Conservation (phyloP, 2,797 vertebrate species). For the Tinamus major region DNA sequence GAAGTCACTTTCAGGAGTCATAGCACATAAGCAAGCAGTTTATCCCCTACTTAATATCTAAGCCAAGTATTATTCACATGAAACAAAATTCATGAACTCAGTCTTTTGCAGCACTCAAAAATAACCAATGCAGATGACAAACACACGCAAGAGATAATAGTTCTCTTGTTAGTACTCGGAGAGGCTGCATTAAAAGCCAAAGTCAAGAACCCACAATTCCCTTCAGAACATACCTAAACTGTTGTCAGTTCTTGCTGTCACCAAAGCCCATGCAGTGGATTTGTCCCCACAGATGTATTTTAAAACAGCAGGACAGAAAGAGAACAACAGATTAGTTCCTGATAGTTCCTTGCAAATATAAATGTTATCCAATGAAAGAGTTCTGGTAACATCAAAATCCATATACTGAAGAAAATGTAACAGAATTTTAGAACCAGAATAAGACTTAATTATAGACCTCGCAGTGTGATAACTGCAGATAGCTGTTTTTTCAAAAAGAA, state of each 20-base stretch:
- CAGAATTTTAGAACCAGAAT: neutral
- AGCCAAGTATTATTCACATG: neutral
- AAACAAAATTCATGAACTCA: neutral
- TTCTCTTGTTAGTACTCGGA: slow-evolving; percentile 27
- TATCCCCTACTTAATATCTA: slow-evolving; percentile 2
- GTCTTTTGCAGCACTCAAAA: neutral
- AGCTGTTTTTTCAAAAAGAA: neutral
- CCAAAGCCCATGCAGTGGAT: slow-evolving; percentile 65
- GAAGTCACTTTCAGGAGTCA: neutral
- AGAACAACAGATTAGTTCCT: slow-evolving; percentile 68
- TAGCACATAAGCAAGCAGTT: neutral
- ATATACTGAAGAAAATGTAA: neutral
- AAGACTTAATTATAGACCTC: slow-evolving; percentile 6
- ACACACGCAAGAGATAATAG: neutral
- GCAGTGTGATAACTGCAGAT: neutral
- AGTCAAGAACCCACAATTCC: slow-evolving; percentile 56
- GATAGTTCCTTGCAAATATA: slow-evolving; percentile 58
- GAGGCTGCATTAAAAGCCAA: slow-evolving; percentile 59
- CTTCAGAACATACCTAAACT: slow-evolving; percentile 64
- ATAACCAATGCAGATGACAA: slow-evolving; percentile 1
- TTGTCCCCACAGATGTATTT: slow-evolving; percentile 63
- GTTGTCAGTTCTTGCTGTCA: slow-evolving; percentile 66
- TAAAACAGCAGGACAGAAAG: slow-evolving; percentile 66
- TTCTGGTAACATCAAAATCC: neutral
- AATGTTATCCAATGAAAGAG: slow-evolving; percentile 44